Percentiles rank a stretch among this genome's conserved stretches.
Evolutionary conservation across 2,797 vertebrate genomes (phyloP).

Genomic region (Nyctibius grandis): DNA sequence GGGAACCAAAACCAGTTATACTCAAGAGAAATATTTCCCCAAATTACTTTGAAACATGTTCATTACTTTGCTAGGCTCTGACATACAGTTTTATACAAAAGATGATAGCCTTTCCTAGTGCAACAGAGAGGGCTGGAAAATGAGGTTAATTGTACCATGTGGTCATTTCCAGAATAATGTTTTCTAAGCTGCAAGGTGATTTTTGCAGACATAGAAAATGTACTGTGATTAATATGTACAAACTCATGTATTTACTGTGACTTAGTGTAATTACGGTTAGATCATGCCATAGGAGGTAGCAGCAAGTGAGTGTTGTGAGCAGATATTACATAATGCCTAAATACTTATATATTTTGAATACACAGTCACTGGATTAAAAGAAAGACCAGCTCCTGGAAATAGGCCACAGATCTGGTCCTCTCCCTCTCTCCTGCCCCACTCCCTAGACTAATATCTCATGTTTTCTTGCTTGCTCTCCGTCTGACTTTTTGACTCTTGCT

Average conservation of each 20-base stretch:
- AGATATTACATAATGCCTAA: neutral
- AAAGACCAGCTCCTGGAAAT: neutral
- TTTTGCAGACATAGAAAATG: neutral
- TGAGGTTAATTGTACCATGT: neutral
- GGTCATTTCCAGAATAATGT: neutral
- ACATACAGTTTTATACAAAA: rapidly evolving
- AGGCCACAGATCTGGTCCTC: neutral
- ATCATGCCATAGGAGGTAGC: neutral
- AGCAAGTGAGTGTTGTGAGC: neutral
- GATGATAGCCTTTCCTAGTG: neutral
- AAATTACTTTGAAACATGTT: neutral
- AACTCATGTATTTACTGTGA: neutral
- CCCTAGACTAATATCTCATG: neutral
- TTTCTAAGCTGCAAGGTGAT: neutral
- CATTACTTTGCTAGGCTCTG: neutral
- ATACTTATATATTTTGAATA: neutral
- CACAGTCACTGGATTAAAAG: neutral
- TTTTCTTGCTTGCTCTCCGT: neutral
- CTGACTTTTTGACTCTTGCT: neutral
- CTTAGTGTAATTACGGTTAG: neutral
- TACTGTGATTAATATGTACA: neutral
- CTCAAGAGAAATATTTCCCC: neutral
- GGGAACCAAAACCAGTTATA: neutral
- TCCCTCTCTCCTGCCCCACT: neutral
- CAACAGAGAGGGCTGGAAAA: neutral